A percentile compares a stretch with the other conserved stretches of the same genome.
These are phyloP conservation scores for Prionace glauca DNA, from an alignment of 2,797 vertebrate genomes.

Conservation along the genomic window DNA sequence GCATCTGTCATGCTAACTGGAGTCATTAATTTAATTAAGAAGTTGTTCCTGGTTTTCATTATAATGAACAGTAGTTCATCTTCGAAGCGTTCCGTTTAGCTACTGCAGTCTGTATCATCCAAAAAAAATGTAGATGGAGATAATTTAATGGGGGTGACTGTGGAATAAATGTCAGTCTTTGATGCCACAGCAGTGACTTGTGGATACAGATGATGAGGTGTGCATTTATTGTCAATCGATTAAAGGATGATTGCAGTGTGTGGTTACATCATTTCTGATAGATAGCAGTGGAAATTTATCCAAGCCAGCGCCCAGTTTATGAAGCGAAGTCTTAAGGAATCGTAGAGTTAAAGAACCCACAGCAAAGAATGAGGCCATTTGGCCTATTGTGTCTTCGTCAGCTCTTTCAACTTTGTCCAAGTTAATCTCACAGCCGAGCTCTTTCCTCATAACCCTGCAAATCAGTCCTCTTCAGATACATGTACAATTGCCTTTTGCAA, in stretches of 20 bases:
- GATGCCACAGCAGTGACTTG: not conserved
- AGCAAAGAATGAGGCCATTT: not conserved
- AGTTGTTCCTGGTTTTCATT: not conserved
- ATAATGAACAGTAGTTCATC: not conserved
- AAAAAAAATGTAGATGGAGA: not conserved
- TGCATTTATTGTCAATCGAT: not conserved
- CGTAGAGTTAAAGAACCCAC: not conserved
- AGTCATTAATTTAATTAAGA: slow-evolving; percentile 15
- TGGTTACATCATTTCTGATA: not conserved
- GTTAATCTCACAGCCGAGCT: not conserved
- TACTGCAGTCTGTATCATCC: not conserved
- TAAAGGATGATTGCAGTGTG: not conserved
- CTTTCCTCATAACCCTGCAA: not conserved
- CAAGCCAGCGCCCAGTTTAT: not conserved
- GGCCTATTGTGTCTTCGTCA: not conserved
- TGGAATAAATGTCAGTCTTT: not conserved
- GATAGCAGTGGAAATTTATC: not conserved
- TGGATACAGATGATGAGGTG: not conserved
- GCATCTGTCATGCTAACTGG: slow-evolving; percentile 1
- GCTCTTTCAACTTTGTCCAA: not conserved
- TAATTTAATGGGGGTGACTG: not conserved
- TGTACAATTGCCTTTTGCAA: not conserved
- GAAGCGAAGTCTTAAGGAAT: not conserved
- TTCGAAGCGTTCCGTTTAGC: not conserved
- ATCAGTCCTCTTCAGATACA: not conserved